Base-by-base conservation (phyloP, 1,140 invertebrate genomes). In the Cotesia typhae region DNA sequence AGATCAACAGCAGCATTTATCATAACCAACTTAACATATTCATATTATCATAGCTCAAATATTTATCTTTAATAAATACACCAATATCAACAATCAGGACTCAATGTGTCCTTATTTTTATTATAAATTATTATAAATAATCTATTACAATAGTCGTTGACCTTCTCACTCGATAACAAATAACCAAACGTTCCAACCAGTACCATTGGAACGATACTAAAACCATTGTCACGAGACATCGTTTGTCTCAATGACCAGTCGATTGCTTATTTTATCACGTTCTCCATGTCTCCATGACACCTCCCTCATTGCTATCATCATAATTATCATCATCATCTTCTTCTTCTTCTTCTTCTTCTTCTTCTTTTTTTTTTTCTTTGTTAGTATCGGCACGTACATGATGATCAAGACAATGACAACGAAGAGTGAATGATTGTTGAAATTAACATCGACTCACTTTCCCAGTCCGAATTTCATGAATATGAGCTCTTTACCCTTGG, bases 401-500 rank as follows among this genome's bases (percentile, higher is more conserved):
- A 47, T 47, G 6, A 47, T 7, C 35, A 63, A 9, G 36, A 4
- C 12, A 12, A 10, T 63, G 35, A 36, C 14, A 17, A 36, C 41
- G 28, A 35, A 17, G 9, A 20, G n/a, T 47, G 37, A 4, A 9
- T 20, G 55, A 59, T 59, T 47, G 9, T 20, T 14, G 20, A 59
- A 4, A 47, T 60, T 67, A 73, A 55, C 75, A 64, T 51, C 63
- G 69, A 74, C 82, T 87, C 85, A 87, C 84, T 87, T 87, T 78
- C 93, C 94, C 74, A 95, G 88, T 65, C 94, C 94, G 82, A 96
- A 96, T 88, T 95, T 95, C 90, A 95, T 95, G 85, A 96, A 96
- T 81, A 95, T 95, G 51, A 94, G 89, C 87, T 95, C 94, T 87
- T 96, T 95, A 76, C 94, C 94, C 87, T 96, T 96, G 76, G 94